These are phyloP conservation scores for Pangasius macronema DNA, from an alignment of 2,797 vertebrate genomes.

Conservation along the genomic window DNA sequence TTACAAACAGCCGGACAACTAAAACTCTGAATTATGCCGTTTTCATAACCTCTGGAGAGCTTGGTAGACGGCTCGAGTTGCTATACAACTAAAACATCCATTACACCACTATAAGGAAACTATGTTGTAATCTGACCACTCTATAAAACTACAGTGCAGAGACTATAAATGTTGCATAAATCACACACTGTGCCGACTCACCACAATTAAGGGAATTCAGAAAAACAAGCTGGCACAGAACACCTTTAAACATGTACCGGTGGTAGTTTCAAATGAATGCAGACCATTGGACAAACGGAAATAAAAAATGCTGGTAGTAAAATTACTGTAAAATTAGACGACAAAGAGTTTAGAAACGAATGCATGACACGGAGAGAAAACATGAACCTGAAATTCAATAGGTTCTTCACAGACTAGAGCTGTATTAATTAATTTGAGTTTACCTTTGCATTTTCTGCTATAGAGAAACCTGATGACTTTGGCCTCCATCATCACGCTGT, in stretches of 20 bases:
- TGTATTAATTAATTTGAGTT: not conserved
- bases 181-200: not conserved
- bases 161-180: not conserved
- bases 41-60: constrained; percentile 55
- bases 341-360: not conserved
- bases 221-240: not conserved
- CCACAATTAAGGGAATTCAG: not conserved
- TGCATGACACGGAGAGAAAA: not conserved
- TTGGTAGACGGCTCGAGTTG: constrained; percentile 50
- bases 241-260: not conserved
- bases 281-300: not conserved
- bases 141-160: not conserved
- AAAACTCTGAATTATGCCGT: constrained; percentile 62
- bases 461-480: constrained; percentile 70
- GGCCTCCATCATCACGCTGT: constrained; percentile 65
- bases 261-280: not conserved
- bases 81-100: not conserved
- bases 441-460: constrained; percentile 75
- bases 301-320: not conserved
- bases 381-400: not conserved
- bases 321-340: not conserved
- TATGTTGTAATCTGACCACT: constrained; percentile 1
- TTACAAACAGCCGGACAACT: constrained; percentile 58
- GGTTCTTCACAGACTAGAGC: not conserved
- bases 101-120: not conserved